phyloP scores from a whole-genome alignment of 2,888 invertebrate species.

The Eucriotettix oculatus region DNA sequence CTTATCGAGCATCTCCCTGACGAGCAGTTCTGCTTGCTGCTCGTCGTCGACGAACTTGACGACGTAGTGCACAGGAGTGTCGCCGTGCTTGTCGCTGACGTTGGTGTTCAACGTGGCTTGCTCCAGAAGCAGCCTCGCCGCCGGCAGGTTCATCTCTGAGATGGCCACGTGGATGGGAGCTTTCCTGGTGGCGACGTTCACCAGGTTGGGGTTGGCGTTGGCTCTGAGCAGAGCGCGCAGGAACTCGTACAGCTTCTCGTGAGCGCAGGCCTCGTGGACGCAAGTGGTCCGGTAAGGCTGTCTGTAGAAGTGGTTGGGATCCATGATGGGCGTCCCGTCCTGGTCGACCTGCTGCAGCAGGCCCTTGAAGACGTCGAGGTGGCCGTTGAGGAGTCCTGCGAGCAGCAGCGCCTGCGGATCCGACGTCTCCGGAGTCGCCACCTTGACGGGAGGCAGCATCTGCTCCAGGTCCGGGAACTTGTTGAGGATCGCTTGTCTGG shows the following conservation, averaged over 20 bases:
- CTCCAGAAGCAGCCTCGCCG: background rate
- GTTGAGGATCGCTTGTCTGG: background rate
- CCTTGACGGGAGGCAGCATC: no score
- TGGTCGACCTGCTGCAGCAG: background rate
- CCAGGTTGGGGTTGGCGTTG: background rate
- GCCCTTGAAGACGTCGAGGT: background rate
- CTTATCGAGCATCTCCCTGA: background rate
- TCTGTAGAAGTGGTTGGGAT: constrained; percentile 1
- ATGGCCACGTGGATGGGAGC: background rate
- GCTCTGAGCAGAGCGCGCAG: background rate
- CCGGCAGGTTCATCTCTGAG: background rate
- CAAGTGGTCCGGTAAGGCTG: constrained; percentile 2
- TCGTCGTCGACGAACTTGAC: background rate
- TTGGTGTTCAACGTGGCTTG: constrained; percentile 1
- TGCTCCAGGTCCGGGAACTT: background rate
- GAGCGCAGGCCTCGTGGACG: background rate
- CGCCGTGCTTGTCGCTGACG: background rate
- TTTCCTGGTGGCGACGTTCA: background rate
- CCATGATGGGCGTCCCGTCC: background rate
- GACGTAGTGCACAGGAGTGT: background rate
- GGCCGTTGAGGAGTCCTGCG: background rate
- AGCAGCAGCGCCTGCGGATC: background rate
- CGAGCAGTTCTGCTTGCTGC: background rate
- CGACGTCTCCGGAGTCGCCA: no score
- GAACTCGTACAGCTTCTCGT: background rate